Evolutionary conservation across 1,140 invertebrate genomes (phyloP), one percentile per base, ranked within the genome.

Genomic region (Chironomus tepperi): DNA sequence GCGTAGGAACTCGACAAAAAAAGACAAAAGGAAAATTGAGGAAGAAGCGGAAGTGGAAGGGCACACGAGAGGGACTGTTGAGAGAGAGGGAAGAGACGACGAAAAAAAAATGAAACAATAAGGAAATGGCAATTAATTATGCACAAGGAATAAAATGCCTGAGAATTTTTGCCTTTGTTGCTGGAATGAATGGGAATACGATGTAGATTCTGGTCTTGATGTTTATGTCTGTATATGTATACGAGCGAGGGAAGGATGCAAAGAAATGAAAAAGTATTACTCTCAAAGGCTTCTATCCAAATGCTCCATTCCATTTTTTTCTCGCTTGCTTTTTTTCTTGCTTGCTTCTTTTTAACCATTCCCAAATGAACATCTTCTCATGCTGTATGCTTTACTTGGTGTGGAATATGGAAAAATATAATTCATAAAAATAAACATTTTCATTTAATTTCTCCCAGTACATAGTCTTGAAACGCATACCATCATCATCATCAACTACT

Each of bases 121-220:
- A 67, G 64, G 19, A 70, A 70, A 70, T 19, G 16, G 65, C 65
- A 70, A 70, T 70, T 70, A 70, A 70, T 70, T 70, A 70, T 70
- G 65, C 65, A 70, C 19, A 21, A 70, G 47, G 18, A 70, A 21
- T 18, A 70, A n/a, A 34, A 34, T 34, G 24, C 24, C 24, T 34
- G 24, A 34, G 24, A 2, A 34, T 34, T n/a, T n/a, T 34, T 34
- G 24, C 24, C 5, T 34, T 34, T 34, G 24, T 34, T n/a, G 24
- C 24, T 34, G 24, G 24, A 34, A 34, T 34, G 24, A 34, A 34
- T 34, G 24, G 24, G 24, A 34, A 34, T 34, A 34, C 24, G 24
- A 1, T 34, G 24, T 34, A 34, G 24, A 34, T 34, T 34, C 24
- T 34, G 24, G 24, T 34, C 24, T 34, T 34, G 24, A 70, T 70